Percentiles rank a stretch among this genome's conserved stretches.
Conservation (phyloP, 2,113 vertebrate genomes). For the Oncorhynchus gorbuscha region DNA sequence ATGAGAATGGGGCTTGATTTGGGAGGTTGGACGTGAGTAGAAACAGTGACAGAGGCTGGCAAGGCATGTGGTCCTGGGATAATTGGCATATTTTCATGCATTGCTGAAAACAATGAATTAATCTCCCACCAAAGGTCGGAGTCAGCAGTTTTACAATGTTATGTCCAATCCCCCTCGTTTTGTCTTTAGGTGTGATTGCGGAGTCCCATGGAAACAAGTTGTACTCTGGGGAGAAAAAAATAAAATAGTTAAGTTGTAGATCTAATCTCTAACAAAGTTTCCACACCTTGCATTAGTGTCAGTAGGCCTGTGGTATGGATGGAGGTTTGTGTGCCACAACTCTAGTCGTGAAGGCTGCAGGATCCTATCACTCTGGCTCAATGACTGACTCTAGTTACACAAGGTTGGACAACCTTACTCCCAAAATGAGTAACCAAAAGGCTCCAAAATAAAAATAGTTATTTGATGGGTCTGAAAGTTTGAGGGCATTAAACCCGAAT, state of each 20-base stretch:
- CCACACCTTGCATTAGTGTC: not conserved
- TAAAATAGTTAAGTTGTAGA: not conserved
- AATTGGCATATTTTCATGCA: slow-evolving; percentile 44
- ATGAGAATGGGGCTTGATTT: slow-evolving; percentile 36
- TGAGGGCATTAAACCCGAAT: too few relatives aligned
- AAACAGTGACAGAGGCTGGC: slow-evolving; percentile 34
- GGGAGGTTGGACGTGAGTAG: not conserved
- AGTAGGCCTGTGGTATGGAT: not conserved
- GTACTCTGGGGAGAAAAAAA: not conserved
- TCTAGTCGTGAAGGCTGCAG: too few relatives aligned
- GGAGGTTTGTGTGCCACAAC: not conserved
- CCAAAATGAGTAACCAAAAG: too few relatives aligned
- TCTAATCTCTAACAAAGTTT: not conserved
- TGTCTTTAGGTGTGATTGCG: too few relatives aligned
- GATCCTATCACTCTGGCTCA: too few relatives aligned
- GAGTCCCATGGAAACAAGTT: not conserved
- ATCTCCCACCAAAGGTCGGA: slow-evolving; percentile 4
- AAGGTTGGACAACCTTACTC: too few relatives aligned
- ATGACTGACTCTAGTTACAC: too few relatives aligned
- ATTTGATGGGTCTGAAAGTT: too few relatives aligned
- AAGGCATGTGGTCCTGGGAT: slow-evolving; percentile 21
- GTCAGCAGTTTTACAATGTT: slow-evolving; percentile 9
- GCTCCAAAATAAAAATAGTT: too few relatives aligned
- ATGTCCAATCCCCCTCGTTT: not conserved
- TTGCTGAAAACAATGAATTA: slow-evolving; percentile 48